Evolutionary conservation across 2,888 invertebrate genomes (phyloP), one percentile per base, ranked within the genome.

Genomic region (Chirona hameri): DNA sequence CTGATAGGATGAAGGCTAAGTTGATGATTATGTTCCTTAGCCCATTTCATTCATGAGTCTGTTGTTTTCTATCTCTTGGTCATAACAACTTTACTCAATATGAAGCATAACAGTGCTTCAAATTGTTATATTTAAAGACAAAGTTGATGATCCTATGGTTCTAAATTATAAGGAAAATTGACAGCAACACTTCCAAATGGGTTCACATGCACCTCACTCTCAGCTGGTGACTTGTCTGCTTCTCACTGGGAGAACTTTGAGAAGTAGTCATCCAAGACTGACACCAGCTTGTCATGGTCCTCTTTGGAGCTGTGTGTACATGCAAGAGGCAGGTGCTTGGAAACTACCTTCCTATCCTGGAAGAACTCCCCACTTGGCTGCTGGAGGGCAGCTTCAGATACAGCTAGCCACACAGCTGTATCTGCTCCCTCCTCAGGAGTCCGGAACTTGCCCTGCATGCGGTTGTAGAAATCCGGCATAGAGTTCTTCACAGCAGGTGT

Each of bases 391-490:
- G 87, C 86, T 0, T 86, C 85, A 21, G 88, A 87, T 24, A 89
- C 84, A 27, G 89, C 88, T 57, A 90, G 86, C 90, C 90, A 90
- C 5, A 89, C 85, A 0, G 88, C 86, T 0, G 89, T 89, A 85
- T 90, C 90, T 18, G 89, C 89, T 0, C 89, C 90, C 85, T 90
- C 87, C 65, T 88, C 88, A 14, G 88, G 85, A 9, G 88, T 88
- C 60, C 90, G 85, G 82, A 89, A 86, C 60, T 86, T 85, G 52
- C 87, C 86, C 86, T 89, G 88, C 88, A 89, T 88, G 83, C 83
- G 80, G 83, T 86, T 86, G 85, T 89, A 87, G 84, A 90, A 90
- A 46, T 87, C 88, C 0, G 88, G 87, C 87, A 88, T 87, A 9
- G 89, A 86, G 14, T 85, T 84, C 81, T 85, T 83, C 24, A 88